These are phyloP conservation scores for Drosophila neotestacea DNA, from an alignment of 2,888 invertebrate species.

Conservation along the genomic window DNA sequence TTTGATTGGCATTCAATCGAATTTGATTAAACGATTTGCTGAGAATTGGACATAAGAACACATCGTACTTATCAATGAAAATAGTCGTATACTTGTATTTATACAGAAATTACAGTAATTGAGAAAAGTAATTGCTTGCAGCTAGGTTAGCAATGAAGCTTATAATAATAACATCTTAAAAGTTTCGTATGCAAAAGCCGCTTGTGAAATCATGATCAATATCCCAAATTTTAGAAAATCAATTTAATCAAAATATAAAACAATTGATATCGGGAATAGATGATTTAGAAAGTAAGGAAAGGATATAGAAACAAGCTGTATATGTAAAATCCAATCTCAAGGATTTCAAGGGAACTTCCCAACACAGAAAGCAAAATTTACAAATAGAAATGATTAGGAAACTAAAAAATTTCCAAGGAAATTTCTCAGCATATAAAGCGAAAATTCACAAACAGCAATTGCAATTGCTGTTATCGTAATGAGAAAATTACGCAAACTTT, in stretches of 20 bases:
- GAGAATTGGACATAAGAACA: conserved; percentile 7
- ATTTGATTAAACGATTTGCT: conserved; percentile 35
- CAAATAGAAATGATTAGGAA: background rate
- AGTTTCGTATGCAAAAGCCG: background rate
- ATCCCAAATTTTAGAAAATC: background rate
- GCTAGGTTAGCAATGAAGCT: conserved; percentile 16
- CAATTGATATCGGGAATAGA: background rate
- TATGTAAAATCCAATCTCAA: too few relatives aligned
- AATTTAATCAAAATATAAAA: background rate
- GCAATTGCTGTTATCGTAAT: background rate
- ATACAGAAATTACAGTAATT: conserved; percentile 16
- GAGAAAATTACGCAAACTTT: background rate
- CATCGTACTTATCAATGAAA: conserved; percentile 6
- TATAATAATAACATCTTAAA: background rate
- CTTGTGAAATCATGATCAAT: background rate
- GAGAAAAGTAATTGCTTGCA: conserved; percentile 26
- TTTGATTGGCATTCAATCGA: conserved; percentile 42
- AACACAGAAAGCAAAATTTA: background rate
- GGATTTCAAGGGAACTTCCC: background rate
- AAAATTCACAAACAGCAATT: too few relatives aligned
- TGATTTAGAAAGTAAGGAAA: too few relatives aligned
- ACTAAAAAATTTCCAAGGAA: background rate
- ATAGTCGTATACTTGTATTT: background rate
- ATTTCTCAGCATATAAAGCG: background rate
- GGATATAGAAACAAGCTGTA: too few relatives aligned